Evolutionary conservation across 2,797 vertebrate species (phyloP), one percentile per base, ranked within the genome.

Genomic region (Trachurus trachurus): DNA sequence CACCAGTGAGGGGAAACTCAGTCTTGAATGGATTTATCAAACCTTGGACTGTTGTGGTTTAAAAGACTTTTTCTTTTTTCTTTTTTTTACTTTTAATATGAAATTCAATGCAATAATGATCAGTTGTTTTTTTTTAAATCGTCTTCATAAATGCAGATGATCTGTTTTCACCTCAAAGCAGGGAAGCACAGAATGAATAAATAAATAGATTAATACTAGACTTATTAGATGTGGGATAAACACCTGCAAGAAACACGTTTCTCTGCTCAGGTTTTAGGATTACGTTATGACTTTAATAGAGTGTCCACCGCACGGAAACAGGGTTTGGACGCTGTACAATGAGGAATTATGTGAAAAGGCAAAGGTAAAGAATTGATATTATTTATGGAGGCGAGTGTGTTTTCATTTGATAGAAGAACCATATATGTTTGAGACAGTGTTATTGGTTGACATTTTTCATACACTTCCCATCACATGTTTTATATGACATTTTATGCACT

Each of bases 381-480:
- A 42, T 42, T 42, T 42, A 13, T 9, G 6, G n/a, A 44, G 39
- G 44, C 6, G 0, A 31, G 12, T 9, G 39, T 45, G n/a, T 2
- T 26, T 22, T 39, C 39, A 22, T 15, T 50, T 37, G 8, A 37
- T 37, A 37, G 39, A 45, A 12, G 39, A 11, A 26, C 31, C 19
- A 44, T 31, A 15, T 31, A 4, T n/a, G 5, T 44, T 44, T 22
- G n/a, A 42, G 22, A 31, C 39, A 10, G 22, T 15, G 15, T 54
- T 21, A 42, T 54, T 5, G 31, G 40, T 45, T 45, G 60, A 53
- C 63, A 53, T 66, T 66, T 68, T 57, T 31, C 54, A 39, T 29
- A 53, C 31, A 40, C 31, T 9, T 7, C 4, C n/a, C 22, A n/a
- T 53, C 29, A 56, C 16, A 54, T 8, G 22, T 17, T 66, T 54